Evolutionary conservation across 2,797 vertebrate species (phyloP).

Genomic region (Morus bassanus): DNA sequence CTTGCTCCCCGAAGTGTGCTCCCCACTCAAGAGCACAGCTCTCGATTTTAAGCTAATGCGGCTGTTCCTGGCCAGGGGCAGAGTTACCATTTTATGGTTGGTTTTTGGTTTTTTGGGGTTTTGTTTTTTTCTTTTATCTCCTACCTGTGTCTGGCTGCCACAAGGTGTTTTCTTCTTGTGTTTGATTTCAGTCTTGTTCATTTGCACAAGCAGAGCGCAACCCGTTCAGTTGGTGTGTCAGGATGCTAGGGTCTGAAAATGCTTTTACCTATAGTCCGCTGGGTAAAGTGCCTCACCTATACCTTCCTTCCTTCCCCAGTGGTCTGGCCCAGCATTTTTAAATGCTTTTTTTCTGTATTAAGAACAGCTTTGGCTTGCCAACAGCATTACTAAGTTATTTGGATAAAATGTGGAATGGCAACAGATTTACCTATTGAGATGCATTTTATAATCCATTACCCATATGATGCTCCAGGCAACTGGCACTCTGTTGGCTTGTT

Average conservation of each 20-base stretch:
- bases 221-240: accelerated
- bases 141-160: background rate
- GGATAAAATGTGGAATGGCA: background rate
- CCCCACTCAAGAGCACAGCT: background rate
- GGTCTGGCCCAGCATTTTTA: background rate
- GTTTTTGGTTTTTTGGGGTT: no score
- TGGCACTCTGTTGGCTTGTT: background rate
- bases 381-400: background rate
- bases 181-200: background rate
- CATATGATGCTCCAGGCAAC: background rate
- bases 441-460: conserved; percentile 25
- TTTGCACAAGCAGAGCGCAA: background rate
- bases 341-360: background rate
- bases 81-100: background rate
- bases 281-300: accelerated
- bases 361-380: background rate
- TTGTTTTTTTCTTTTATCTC: no score
- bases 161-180: background rate
- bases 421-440: conserved; percentile 35
- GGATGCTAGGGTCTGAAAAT: background rate
- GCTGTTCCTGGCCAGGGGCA: background rate
- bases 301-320: background rate
- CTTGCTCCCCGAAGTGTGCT: background rate
- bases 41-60: accelerated
- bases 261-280: background rate